These are phyloP conservation scores for Archivesica marissinica DNA, from an alignment of 1,140 invertebrate species.

Conservation along the genomic window DNA sequence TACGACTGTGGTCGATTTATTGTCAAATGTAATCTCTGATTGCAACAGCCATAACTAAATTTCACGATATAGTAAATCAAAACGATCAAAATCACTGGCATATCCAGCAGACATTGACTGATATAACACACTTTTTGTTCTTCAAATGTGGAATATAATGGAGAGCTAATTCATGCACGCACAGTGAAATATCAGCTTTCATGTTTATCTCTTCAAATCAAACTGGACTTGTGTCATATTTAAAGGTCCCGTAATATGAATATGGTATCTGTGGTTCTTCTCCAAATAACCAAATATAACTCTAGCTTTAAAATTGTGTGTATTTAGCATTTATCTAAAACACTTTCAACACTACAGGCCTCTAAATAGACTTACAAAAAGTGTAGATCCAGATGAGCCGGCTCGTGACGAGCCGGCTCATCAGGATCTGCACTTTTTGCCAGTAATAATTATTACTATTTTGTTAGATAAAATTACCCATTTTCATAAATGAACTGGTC, in stretches of 20 bases:
- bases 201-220: not conserved
- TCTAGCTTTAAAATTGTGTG: not conserved
- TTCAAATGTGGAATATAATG: not conserved
- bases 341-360: not conserved
- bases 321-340: not conserved
- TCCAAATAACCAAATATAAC: not conserved
- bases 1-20: not conserved
- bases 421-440: not conserved
- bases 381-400: no score
- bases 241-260: not conserved
- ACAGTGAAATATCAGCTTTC: conserved; percentile 27
- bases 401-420: no score
- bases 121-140: not conserved
- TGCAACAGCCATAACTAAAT: conserved; percentile 8
- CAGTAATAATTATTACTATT: no score
- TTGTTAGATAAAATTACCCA: no score
- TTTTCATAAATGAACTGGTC: no score
- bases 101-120: not conserved
- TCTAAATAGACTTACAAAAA: not conserved
- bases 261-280: not conserved
- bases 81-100: conserved; percentile 2
- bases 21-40: not conserved
- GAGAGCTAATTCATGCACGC: conserved; percentile 6
- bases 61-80: not conserved
- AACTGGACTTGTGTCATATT: conserved; percentile 1